These are phyloP conservation scores for Magallana angulata DNA, from an alignment of 1,140 invertebrate species.

Conservation along the genomic window DNA sequence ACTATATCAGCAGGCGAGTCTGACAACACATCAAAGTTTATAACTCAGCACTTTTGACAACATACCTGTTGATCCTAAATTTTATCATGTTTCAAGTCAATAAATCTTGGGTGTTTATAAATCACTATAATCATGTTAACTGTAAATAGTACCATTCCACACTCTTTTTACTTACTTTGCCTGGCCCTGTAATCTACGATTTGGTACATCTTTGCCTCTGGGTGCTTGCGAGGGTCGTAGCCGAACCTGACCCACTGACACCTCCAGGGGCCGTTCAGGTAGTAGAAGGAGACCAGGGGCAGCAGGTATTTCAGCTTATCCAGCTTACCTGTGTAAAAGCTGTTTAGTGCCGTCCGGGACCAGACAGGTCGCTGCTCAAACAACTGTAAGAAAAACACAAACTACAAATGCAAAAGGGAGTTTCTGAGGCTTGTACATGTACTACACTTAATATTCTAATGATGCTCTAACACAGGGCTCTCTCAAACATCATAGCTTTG, in stretches of 20 bases:
- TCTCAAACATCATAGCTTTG: no score
- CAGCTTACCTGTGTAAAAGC: conserved; percentile 79
- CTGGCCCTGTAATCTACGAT: conserved; percentile 91
- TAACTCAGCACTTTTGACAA: no score
- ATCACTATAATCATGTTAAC: no score
- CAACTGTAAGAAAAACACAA: conserved; percentile 59
- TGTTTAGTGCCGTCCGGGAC: conserved; percentile 88
- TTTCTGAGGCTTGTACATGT: no score
- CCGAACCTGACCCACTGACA: conserved; percentile 91
- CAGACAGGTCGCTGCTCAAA: conserved; percentile 88
- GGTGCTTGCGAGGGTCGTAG: conserved; percentile 91
- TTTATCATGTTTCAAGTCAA: no score
- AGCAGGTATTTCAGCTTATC: conserved; percentile 87
- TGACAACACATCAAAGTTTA: conserved; percentile 5
- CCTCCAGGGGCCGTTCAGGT: conserved; percentile 92
- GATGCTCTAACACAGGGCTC: no score
- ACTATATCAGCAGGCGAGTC: conserved; percentile 46
- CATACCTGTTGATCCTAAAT: no score
- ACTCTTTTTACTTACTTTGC: conserved; percentile 74
- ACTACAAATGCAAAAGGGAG: no score
- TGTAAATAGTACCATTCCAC: no score
- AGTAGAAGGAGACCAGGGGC: conserved; percentile 91
- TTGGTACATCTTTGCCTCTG: conserved; percentile 89
- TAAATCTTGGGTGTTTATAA: no score
- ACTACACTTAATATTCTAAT: no score